A percentile compares a stretch with the other conserved stretches of the same genome.
Conservation (phyloP, 2,113 vertebrate genomes). For the Vicugna pacos region DNA sequence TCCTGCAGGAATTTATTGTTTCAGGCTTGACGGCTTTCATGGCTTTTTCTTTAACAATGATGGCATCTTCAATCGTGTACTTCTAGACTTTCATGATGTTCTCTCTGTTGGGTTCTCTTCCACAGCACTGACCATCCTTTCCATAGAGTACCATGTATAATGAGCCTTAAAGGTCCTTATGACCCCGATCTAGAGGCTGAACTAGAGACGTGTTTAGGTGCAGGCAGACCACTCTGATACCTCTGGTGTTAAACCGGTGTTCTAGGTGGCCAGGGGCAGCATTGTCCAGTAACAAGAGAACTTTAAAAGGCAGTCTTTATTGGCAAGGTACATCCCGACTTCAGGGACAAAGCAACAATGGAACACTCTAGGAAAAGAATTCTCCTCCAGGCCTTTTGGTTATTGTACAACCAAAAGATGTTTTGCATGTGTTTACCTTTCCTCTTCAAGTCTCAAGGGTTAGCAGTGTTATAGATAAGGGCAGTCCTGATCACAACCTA, state of each 20-base stretch:
- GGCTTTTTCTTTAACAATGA: not conserved
- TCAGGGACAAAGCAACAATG: not conserved
- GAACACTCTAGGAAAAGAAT: not conserved
- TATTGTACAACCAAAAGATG: not conserved
- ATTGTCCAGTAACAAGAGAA: not conserved
- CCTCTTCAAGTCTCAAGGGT: not conserved
- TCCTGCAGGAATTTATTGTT: not conserved
- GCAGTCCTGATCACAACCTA: not conserved
- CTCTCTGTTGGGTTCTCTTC: not conserved
- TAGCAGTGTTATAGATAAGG: not conserved
- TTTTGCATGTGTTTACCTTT: not conserved
- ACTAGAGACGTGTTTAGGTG: not conserved
- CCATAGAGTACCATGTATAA: not conserved
- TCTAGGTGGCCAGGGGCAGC: not conserved
- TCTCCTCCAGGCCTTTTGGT: not conserved
- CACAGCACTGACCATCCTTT: not conserved
- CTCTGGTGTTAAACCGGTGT: not conserved
- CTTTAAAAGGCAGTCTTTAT: not conserved
- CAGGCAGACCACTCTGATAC: not conserved
- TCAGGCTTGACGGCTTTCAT: not conserved
- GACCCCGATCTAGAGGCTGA: not conserved
- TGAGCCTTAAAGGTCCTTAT: not conserved
- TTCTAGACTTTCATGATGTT: not conserved
- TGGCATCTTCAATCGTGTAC: not conserved
- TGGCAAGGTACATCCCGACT: not conserved